phyloP scores from a whole-genome alignment of 1,140 invertebrate species.

The Drosophila bipectinata region DNA sequence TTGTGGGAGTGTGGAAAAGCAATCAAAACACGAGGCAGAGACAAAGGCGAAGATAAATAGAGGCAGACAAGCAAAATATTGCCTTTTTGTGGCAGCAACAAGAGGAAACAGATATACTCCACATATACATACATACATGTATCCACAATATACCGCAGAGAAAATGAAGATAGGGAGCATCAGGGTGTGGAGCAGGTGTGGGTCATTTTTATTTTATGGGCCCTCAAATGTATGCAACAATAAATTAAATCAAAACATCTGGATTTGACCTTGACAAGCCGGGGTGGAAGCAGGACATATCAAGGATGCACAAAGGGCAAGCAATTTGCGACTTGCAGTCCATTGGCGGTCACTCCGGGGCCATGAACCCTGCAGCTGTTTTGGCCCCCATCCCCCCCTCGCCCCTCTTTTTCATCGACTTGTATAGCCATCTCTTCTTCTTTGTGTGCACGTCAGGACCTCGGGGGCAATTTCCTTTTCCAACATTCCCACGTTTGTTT shows the following conservation, averaged over 20 bases:
- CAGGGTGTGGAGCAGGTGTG: background rate
- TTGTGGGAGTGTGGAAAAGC: constrained; percentile 63
- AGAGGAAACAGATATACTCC: constrained; percentile 7
- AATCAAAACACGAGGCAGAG: constrained; percentile 70
- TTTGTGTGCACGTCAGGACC: constrained; percentile 45
- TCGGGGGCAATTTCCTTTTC: constrained; percentile 46
- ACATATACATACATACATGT: background rate
- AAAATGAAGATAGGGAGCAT: background rate
- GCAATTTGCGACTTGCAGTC: constrained; percentile 28
- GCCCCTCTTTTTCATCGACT: background rate
- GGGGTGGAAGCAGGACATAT: background rate
- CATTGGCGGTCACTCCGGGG: constrained; percentile 64
- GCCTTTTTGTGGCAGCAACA: constrained; percentile 59
- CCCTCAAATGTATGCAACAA: constrained; percentile 67
- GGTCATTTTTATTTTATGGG: constrained; percentile 47
- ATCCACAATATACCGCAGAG: background rate
- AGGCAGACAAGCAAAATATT: constrained; percentile 81
- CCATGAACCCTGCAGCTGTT: constrained; percentile 61
- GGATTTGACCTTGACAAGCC: constrained; percentile 70
- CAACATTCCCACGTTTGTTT: background rate
- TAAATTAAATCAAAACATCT: constrained; percentile 81
- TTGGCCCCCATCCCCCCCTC: background rate
- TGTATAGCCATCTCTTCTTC: constrained; percentile 6
- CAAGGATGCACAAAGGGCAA: constrained; percentile 56
- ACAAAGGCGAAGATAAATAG: constrained; percentile 77